Evolutionary conservation across 2,113 vertebrate species (phyloP).

Genomic region (Paedocypris sp.): DNA sequence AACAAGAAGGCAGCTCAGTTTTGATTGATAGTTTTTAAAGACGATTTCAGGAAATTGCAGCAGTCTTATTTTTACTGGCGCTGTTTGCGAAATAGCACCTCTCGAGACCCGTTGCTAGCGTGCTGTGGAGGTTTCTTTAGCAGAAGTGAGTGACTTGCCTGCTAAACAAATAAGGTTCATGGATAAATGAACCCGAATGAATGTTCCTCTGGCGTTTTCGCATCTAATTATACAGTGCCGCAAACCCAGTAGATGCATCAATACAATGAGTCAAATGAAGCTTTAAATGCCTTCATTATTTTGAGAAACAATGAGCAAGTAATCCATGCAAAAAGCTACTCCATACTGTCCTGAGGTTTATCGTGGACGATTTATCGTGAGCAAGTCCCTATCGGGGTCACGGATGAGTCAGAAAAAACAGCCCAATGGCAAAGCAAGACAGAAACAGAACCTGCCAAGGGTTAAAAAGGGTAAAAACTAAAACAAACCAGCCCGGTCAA

Average conservation of each 20-base stretch:
- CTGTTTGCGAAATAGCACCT: too few relatives aligned
- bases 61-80: too few relatives aligned
- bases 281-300: conserved; percentile 36
- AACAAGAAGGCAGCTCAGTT: too few relatives aligned
- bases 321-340: conserved; percentile 8
- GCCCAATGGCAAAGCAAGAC: too few relatives aligned
- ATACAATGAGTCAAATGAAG: conserved; percentile 25
- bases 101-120: too few relatives aligned
- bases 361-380: conserved; percentile 21
- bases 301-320: conserved; percentile 2
- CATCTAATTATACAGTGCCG: conserved; percentile 24
- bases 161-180: conserved; percentile 1
- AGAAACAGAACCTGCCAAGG: too few relatives aligned
- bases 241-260: conserved; percentile 24
- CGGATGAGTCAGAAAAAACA: too few relatives aligned
- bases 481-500: too few relatives aligned
- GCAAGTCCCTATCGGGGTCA: background rate
- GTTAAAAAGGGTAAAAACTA: too few relatives aligned
- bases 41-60: too few relatives aligned
- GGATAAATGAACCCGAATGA: conserved; percentile 15
- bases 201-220: background rate
- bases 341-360: conserved; percentile 14
- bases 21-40: too few relatives aligned
- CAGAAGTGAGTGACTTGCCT: background rate
- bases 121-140: background rate